Evolutionary conservation across 2,797 vertebrate species (phyloP).

Genomic region (Chrysolophus pictus): DNA sequence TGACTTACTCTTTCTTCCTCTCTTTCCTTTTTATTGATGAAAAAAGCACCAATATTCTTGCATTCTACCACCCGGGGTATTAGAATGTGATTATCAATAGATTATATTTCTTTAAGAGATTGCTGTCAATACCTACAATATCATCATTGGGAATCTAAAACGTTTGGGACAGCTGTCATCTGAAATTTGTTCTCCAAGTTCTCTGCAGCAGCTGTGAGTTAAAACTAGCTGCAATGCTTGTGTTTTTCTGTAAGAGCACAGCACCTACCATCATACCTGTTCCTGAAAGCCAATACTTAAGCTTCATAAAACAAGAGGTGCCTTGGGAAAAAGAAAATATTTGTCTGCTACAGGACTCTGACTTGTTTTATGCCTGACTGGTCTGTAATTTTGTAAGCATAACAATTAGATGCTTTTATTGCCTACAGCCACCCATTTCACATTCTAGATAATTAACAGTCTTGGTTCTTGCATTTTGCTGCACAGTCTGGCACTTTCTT

Average conservation of each 20-base stretch:
- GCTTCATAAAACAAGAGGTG: background rate
- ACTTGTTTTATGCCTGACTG: background rate
- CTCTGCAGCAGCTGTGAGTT: background rate
- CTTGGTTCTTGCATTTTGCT: background rate
- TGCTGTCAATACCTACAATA: background rate
- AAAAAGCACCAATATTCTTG: background rate
- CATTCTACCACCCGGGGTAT: background rate
- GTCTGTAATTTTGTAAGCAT: background rate
- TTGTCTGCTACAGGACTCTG: background rate
- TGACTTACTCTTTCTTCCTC: background rate
- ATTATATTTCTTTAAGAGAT: background rate
- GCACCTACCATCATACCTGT: background rate
- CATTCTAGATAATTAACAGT: background rate
- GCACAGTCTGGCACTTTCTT: background rate
- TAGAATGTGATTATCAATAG: background rate
- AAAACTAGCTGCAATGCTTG: background rate
- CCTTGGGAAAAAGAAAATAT: background rate
- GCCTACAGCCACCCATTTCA: background rate
- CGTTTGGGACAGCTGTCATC: rapidly evolving
- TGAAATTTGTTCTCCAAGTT: background rate
- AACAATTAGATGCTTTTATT: background rate
- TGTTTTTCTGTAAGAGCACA: background rate
- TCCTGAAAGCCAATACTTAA: background rate
- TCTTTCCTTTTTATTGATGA: background rate
- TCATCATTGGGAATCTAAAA: background rate